Evolutionary conservation across 37 sponge, comb jelly and placozoan genomes (phyloP), one percentile per base, ranked within the genome.

Genomic region (Dysidea cf. avara): DNA sequence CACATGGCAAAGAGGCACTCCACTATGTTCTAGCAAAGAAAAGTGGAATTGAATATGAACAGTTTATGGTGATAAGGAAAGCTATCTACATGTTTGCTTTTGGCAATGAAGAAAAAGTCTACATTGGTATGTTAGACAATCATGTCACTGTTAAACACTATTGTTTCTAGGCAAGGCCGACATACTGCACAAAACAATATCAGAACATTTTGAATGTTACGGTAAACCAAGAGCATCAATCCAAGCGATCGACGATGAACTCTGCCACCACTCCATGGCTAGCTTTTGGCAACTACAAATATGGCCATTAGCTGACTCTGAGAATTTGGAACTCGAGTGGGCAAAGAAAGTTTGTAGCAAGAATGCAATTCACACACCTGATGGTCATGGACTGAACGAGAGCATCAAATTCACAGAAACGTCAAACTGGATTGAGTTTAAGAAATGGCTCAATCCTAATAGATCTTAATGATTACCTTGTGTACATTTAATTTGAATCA

Each of bases 231-330:
- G 81, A 28, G 68, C 61, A 14, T 76, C 74, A 53, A 84, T 89
- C 33, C 36, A 71, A 2, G 85, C 75, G 30, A 83, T 89, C 36
- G 90, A 89, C 33, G 90, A 89, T 47, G 90, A 89, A 54, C 80
- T 89, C 5, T 89, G 90, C 43, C 90, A 89, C 40, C 90, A 89
- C 61, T 80, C 90, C 28, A 61, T 56, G 1, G 29, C 49, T 2
- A 53, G 78, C 31, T 76, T 73, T 20, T 89, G 90, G 90, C 56
- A 70, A 11, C 55, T 87, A 6, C 68, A 51, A 6, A 71, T 81
- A 21, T 81, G 75, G 66, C 70, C 71, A 12, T 36, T 78, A 22
- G 20, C 57, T 33, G 56, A 39, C 0, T 61, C 61, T n/a, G 20
- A 71, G 40, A 71, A 66, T 22, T 76, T 89, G 46, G 90, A 89